Conservation (phyloP, 1,140 invertebrate species). For the Listronotus bonariensis region DNA sequence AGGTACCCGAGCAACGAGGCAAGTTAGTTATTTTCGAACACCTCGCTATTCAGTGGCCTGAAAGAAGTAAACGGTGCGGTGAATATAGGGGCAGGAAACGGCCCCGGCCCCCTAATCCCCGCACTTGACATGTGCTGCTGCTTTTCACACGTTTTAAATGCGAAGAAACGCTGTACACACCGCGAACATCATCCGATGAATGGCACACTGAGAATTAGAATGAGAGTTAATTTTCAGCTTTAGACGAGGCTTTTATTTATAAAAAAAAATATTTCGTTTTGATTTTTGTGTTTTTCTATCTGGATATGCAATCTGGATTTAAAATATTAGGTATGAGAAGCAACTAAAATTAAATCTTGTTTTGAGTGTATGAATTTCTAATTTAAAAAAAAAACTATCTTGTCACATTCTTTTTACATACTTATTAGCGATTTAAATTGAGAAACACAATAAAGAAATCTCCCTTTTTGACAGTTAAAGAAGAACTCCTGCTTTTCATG, state of each 20-base stretch:
- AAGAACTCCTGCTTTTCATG: no score
- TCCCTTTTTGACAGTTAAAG: no score
- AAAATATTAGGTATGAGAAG: no score
- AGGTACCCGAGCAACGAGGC: constrained; percentile 29
- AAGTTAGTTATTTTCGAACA: constrained; percentile 40
- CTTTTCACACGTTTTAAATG: constrained; percentile 46
- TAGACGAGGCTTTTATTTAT: constrained; percentile 1
- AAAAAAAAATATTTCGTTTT: no score
- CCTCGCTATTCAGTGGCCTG: constrained; percentile 48
- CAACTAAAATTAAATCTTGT: no score
- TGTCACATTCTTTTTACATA: no score
- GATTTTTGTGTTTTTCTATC: no score
- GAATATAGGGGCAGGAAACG: constrained; percentile 42
- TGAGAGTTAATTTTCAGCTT: constrained; percentile 23
- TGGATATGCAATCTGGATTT: no score
- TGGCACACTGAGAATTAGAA: constrained; percentile 19
- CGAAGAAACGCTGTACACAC: constrained; percentile 20
- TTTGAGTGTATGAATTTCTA: no score
- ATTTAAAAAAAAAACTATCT: no score
- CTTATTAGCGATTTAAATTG: no score
- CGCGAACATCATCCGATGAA: constrained; percentile 30
- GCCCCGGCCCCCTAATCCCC: constrained; percentile 7
- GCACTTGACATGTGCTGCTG: constrained; percentile 46
- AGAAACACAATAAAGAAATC: no score
- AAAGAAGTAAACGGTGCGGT: constrained; percentile 45